Evolutionary conservation across 64 coral and sea anemone species (phyloP), one percentile per base, ranked within the genome.

Genomic region (Astreopora myriophthalma): DNA sequence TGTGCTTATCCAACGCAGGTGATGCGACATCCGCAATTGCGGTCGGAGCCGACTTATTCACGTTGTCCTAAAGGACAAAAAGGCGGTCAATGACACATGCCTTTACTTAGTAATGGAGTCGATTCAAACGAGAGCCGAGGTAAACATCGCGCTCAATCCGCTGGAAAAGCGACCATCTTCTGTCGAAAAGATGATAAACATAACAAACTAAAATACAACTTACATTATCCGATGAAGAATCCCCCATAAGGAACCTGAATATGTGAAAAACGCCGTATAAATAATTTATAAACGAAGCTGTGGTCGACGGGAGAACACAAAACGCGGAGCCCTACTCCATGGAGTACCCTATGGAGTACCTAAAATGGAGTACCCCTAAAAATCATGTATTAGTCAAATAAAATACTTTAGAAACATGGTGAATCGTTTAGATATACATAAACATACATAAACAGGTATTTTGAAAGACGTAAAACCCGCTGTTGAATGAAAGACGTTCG

Each of bases 61-160:
- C 60, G 35, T 39, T 85, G 61, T 69, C 81, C 62, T 69, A 69
- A 44, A 85, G 42, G 34, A 70, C 62, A 85, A 9, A 85, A 85
- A n/a, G 82, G 63, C 62, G 63, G 82, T 85, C 82, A 69, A 69
- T 61, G 82, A 69, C 81, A 68, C 81, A 85, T 85, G 81, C 81
- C 81, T 85, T 85, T 70, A 33, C 4, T 31, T 34, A 70, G 8
- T 31, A 72, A 67, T 20, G 2, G 12, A 3, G 66, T 85, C 33
- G 20, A 17, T 39, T 25, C 32, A 67, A 62, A 42, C 10, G 33
- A 42, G n/a, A 37, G 7, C 80, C 63, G 12, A 64, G n/a, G 38
- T 28, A 73, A 36, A 73, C 70, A 85, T 69, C 82, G 10, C 34
- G 58, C 65, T 26, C 65, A 68, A 85, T 68, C 60, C 80, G 34